A percentile compares a stretch with the other conserved stretches of the same genome.
These are phyloP conservation scores for Stomorhina lunata DNA, from an alignment of 2,888 invertebrate species.

Conservation along the genomic window DNA sequence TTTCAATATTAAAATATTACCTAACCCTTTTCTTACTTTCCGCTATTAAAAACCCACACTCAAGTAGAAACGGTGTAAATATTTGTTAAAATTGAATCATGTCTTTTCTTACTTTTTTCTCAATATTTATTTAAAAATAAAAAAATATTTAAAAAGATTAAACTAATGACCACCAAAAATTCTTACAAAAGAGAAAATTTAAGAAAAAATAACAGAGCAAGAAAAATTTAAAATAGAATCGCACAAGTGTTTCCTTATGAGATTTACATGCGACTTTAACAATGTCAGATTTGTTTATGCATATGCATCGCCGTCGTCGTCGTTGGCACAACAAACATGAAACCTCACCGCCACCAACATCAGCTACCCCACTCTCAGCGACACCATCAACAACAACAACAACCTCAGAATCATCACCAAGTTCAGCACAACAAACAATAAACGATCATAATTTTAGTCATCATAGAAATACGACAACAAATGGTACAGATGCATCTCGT, in stretches of 20 bases:
- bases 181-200: neutral
- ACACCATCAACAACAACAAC: conserved; percentile 12
- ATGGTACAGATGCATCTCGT: conserved; percentile 14
- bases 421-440: conserved; percentile 18
- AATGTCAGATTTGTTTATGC: conserved; percentile 73
- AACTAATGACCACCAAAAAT: neutral
- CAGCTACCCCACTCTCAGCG: conserved; percentile 10
- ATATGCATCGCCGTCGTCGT: conserved; percentile 64
- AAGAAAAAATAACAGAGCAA: neutral
- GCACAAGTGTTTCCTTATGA: conserved; percentile 59
- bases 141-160: conserved; percentile 4
- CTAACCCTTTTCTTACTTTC: no score
- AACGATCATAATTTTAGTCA: conserved; percentile 38
- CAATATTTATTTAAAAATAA: neutral
- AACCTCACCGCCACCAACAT: conserved; percentile 42
- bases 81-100: conserved; percentile 51
- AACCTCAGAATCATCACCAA: conserved; percentile 52
- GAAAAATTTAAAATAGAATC: conserved; percentile 45
- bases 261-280: conserved; percentile 37
- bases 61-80: conserved; percentile 45
- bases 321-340: conserved; percentile 47
- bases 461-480: conserved; percentile 24
- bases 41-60: neutral
- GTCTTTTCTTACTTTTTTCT: neutral
- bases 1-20: no score